Conservation (phyloP, 2,888 invertebrate genomes). For the Erynnis tages region DNA sequence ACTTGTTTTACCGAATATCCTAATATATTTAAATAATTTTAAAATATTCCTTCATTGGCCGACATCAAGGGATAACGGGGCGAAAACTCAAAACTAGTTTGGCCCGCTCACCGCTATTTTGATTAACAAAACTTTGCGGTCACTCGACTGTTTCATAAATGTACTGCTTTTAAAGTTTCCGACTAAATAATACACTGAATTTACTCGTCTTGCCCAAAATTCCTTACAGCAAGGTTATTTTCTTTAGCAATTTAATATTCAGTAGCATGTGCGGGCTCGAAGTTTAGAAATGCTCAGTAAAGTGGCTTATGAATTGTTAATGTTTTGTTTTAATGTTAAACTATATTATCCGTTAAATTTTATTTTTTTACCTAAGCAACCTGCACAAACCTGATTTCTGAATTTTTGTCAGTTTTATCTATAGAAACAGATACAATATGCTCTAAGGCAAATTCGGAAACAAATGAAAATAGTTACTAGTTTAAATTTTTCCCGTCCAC, state of each 20-base stretch:
- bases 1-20: neutral
- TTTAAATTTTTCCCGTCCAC: no score
- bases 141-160: constrained; percentile 55
- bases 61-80: constrained; percentile 51
- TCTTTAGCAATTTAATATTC: constrained; percentile 12
- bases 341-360: no score
- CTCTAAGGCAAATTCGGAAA: no score
- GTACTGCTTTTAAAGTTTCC: constrained; percentile 56
- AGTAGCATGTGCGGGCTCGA: neutral
- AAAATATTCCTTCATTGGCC: constrained; percentile 54
- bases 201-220: constrained; percentile 27
- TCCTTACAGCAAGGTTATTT: constrained; percentile 15
- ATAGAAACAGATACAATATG: no score
- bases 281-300: no score
- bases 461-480: no score
- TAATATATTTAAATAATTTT: constrained; percentile 39
- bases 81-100: constrained; percentile 61
- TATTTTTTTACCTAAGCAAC: no score
- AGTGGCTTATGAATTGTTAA: no score
- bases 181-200: constrained; percentile 45
- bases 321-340: no score
- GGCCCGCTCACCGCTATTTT: constrained; percentile 52
- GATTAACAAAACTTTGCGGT: constrained; percentile 68
- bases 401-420: no score
- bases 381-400: no score